Base-by-base conservation (phyloP, 2,888 invertebrate genomes). In the Halictus ligatus region DNA sequence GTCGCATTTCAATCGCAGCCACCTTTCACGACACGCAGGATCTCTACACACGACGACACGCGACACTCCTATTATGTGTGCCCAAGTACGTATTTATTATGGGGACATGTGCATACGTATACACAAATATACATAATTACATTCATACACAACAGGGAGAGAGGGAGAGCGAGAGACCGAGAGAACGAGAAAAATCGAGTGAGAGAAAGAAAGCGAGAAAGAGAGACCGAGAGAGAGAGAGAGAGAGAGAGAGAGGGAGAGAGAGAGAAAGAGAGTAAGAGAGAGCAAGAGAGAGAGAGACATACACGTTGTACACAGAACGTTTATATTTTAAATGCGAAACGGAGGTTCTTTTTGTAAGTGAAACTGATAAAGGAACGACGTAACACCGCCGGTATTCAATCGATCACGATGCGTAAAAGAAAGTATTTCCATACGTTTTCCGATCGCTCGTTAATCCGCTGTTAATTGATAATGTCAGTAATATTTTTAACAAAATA, bases 1-100 rank as follows among this genome's bases (percentile, higher is more conserved):
- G 89, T 85, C 87, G 91, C 84, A 89, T 91, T 91, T 91, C 76
- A 83, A 90, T 91, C 83, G 80, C 84, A 86, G 84, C 86, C 79
- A 84, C 79, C 87, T 90, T 85, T 91, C 84, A 89, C 87, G 83
- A 87, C 67, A 87, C 80, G 71, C 43, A 80, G 77, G 74, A 35
- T 48, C 83, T 82, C 87, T 67, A 69, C 25, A 71, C 40, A 60
- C 40, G 21, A 40, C n/a, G 40, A 54, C 29, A 64, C 35, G 54
- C n/a, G 29, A 84, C 77, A 78, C 58, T 67, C 64, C 40, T 40
- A 18, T 35, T 40, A 69, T 69, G 21, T 69, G 69, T 40, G 40
- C 69, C 40, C 69, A 40, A 69, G 69, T 35, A 54, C 58, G 25
- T 69, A 75, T 21, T 54, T 35, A 75, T 35, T 71, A 48, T 64